Evolutionary conservation across 2,113 vertebrate species (phyloP).

Genomic region (Sus scrofa): T2T-Sscrofa CM000820.6:16760501-16761000

Average conservation of each 20-base stretch:
- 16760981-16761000: background rate
- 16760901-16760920: background rate
- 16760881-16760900: background rate
- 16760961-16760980: background rate
- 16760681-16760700: background rate
- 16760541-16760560: background rate
- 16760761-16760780: background rate
- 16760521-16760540: too few relatives aligned
- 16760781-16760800: background rate
- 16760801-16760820: background rate
- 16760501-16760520: background rate
- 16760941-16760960: background rate
- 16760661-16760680: background rate
- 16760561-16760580: background rate
- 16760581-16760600: background rate
- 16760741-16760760: background rate
- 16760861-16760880: background rate
- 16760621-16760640: background rate
- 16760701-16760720: background rate
- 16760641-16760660: background rate
- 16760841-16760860: background rate
- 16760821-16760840: background rate
- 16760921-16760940: background rate
- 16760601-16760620: background rate
- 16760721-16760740: background rate